Evolutionary conservation across 2,888 invertebrate species (phyloP), one percentile per base, ranked within the genome.

Genomic region (Erebia aethiops): DNA sequence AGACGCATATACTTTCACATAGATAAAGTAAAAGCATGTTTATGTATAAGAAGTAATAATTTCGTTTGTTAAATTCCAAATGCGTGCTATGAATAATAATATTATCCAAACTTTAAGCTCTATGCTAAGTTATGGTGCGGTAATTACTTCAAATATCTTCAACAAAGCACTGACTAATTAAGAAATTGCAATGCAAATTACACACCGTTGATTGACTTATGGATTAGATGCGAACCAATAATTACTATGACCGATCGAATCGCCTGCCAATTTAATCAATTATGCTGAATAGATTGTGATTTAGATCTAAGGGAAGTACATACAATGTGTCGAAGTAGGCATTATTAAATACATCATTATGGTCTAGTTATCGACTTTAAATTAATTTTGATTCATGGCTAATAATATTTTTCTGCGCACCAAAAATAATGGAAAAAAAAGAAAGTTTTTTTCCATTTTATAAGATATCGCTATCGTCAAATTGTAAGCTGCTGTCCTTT

Each of bases 231-330:
- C 75, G 77, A 80, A 82, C 81, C 81, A 81, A 82, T 82, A 81
- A 82, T 82, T 80, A 46, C 46, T 46, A 77, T 76, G 71, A 77
- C 76, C 82, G 84, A 84, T 82, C 81, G 80, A 78, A 74, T 77
- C 77, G 73, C 73, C 77, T 72, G 72, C 78, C 76, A 76, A 78
- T 78, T 80, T 79, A 85, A 86, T 85, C 86, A 86, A 85, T 87
- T 85, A 85, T 81, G 71, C 65, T 75, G 67, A 70, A 56, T 68
- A 72, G 72, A 69, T 63, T 72, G 70, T 72, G 68, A 75, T 75
- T 75, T 66, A 16, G 49, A 43, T 56, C 52, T 67, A 16, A 69
- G 56, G 71, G 68, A 10, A 49, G 61, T 21, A 16, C 61, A 71
- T 61, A 71, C 46, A 10, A 16, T 46, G 18, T 49, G 2, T 16